These are phyloP conservation scores for Jaculus jaculus DNA, from an alignment of 2,113 vertebrate genomes.

Conservation along the genomic window DNA sequence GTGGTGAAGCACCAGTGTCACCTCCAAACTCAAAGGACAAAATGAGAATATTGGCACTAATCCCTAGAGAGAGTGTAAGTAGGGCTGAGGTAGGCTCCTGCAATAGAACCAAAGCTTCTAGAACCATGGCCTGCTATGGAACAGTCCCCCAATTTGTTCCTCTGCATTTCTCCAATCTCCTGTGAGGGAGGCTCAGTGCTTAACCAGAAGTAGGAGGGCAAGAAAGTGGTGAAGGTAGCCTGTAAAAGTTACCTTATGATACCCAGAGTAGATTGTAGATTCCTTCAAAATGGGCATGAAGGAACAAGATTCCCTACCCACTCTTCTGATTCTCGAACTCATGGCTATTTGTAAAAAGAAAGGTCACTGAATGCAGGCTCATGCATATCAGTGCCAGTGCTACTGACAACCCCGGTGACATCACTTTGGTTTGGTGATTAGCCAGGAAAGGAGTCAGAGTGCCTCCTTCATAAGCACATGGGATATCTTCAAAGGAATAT, in stretches of 20 bases:
- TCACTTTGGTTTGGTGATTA: background rate
- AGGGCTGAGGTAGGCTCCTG: accelerated
- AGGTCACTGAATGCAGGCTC: background rate
- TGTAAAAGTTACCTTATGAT: background rate
- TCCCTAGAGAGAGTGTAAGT: background rate
- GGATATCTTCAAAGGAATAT: too few relatives aligned
- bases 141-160: background rate
- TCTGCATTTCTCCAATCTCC: background rate
- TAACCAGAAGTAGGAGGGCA: background rate
- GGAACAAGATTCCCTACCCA: background rate
- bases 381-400: background rate
- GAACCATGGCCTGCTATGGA: background rate
- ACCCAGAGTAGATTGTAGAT: background rate
- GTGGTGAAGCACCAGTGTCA: accelerated
- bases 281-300: background rate
- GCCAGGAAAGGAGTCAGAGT: background rate
- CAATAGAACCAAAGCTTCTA: background rate
- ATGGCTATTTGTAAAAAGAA: background rate
- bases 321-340: background rate
- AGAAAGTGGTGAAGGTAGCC: accelerated
- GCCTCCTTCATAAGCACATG: background rate
- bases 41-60: background rate
- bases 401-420: background rate
- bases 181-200: background rate
- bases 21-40: background rate